These are phyloP conservation scores for Myripristis murdjan DNA, from an alignment of 2,797 vertebrate genomes.

Conservation along the genomic window DNA sequence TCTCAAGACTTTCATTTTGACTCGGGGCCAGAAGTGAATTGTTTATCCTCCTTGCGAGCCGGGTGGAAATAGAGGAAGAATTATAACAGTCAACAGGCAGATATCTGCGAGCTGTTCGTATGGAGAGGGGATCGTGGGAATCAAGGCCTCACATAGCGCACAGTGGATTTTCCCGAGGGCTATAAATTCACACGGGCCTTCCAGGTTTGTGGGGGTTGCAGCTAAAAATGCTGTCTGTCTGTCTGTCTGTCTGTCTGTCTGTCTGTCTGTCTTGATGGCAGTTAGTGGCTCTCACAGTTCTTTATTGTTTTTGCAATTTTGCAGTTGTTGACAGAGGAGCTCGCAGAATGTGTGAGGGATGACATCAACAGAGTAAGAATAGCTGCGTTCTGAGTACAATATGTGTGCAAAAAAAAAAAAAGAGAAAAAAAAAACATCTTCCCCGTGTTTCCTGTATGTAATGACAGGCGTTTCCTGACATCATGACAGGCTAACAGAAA, in stretches of 20 bases:
- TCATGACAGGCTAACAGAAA: slow-evolving; percentile 24
- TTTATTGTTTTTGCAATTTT: slow-evolving; percentile 14
- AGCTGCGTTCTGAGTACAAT: not conserved
- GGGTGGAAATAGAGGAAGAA: slow-evolving; percentile 26
- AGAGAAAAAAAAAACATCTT: no score
- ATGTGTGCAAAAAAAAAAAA: not conserved
- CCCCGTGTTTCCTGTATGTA: not conserved
- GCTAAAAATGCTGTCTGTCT: slow-evolving; percentile 38
- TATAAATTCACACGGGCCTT: slow-evolving; percentile 33
- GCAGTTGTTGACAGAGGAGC: slow-evolving; percentile 19
- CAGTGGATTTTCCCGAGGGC: slow-evolving; percentile 31
- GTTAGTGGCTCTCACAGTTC: slow-evolving; percentile 16
- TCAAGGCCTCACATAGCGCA: slow-evolving; percentile 29
- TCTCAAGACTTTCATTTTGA: slow-evolving; percentile 35
- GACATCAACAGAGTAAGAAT: slow-evolving; percentile 13
- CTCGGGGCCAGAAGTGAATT: slow-evolving; percentile 22
- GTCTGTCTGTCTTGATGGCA: slow-evolving; percentile 35
- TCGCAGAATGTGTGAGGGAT: slow-evolving; percentile 16
- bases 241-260: no score
- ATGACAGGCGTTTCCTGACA: slow-evolving; percentile 21
- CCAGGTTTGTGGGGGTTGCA: slow-evolving; percentile 43
- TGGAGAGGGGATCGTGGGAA: slow-evolving; percentile 42
- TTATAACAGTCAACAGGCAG: slow-evolving; percentile 37
- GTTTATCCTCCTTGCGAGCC: slow-evolving; percentile 36
- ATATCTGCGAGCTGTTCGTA: slow-evolving; percentile 42